Conservation (phyloP, 2,113 vertebrate species). For the Electrona antarctica region DNA sequence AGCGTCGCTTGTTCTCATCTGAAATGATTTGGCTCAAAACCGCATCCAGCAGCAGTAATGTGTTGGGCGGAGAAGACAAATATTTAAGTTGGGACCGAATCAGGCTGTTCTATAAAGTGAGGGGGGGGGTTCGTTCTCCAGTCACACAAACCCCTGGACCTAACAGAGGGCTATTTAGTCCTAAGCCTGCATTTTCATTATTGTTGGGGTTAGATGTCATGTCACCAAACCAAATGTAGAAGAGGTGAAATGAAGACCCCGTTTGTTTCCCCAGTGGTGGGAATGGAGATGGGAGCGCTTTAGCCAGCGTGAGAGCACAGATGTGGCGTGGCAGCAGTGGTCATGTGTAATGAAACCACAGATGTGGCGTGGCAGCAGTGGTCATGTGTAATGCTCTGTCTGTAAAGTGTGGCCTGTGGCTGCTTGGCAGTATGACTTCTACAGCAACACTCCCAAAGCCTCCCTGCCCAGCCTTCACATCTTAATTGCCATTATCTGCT, state of each 20-base stretch:
- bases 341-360: neutral
- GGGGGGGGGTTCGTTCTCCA: no score
- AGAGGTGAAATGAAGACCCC: constrained; percentile 26
- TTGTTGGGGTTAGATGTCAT: no score
- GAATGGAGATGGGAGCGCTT: no score
- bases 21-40: constrained; percentile 48
- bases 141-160: no score
- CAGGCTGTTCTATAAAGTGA: constrained; percentile 38
- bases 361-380: constrained; percentile 23
- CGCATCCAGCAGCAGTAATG: constrained; percentile 44
- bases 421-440: constrained; percentile 40
- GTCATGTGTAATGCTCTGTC: constrained; percentile 53
- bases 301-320: neutral
- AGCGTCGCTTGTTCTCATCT: constrained; percentile 47
- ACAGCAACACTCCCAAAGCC: constrained; percentile 32
- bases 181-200: no score
- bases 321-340: neutral
- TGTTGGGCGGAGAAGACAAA: constrained; percentile 63
- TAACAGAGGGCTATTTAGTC: no score
- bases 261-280: constrained; percentile 27
- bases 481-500: constrained; percentile 64
- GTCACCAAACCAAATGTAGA: constrained; percentile 23
- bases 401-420: constrained; percentile 51
- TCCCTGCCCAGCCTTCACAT: constrained; percentile 39
- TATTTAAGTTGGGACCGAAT: constrained; percentile 65